phyloP scores from a whole-genome alignment of 2,888 invertebrate genomes.

The Litoditis marina region DNA sequence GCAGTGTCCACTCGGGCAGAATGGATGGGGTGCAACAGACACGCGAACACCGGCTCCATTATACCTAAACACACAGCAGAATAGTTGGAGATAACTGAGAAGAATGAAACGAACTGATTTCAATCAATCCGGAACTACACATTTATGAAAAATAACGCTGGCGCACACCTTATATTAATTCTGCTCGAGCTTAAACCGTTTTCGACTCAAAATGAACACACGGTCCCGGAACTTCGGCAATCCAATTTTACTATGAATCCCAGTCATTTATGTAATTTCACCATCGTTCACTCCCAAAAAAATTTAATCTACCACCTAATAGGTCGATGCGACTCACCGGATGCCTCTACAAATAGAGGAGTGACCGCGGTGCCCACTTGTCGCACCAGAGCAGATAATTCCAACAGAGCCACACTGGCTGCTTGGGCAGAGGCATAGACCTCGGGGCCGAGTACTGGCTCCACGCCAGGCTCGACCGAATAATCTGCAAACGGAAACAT shows the following conservation, averaged over 20 bases:
- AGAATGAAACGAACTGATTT: neutral
- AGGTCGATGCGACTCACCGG: no score
- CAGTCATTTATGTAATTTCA: no score
- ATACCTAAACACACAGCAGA: conserved; percentile 66
- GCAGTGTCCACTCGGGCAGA: conserved; percentile 89
- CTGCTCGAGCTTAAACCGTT: no score
- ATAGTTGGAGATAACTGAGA: neutral
- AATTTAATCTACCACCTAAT: no score
- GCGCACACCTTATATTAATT: no score
- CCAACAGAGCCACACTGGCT: conserved; percentile 78
- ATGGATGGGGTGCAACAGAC: conserved; percentile 87
- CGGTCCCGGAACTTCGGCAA: no score
- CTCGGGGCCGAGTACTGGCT: conserved; percentile 27
- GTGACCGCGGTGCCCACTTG: conserved; percentile 91
- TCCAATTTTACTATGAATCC: no score
- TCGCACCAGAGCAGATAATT: conserved; percentile 83
- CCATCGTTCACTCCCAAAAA: no score
- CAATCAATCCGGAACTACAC: no score
- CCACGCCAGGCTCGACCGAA: conserved; percentile 20
- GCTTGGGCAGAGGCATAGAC: conserved; percentile 39
- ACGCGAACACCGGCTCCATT: conserved; percentile 76
- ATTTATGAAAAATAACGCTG: no score
- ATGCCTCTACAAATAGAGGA: conserved; percentile 82
- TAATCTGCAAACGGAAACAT: conserved; percentile 13
- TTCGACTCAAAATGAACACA: no score